A percentile compares a stretch with the other conserved stretches of the same genome.
Conservation (phyloP, 1,140 invertebrate genomes). For the Spodoptera litura region DNA sequence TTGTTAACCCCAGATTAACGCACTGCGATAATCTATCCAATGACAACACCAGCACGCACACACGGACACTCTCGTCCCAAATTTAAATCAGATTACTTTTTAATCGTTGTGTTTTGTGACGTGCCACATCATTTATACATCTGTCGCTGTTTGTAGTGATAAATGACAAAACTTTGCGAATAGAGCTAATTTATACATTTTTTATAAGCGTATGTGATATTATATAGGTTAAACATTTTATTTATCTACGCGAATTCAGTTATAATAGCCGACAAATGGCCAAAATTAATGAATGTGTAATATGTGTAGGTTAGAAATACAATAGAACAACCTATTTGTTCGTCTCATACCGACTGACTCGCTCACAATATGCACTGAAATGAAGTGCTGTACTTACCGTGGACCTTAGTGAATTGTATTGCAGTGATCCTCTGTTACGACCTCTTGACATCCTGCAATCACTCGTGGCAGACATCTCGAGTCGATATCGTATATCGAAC, state of each 20-base stretch:
- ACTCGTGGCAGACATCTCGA: constrained; percentile 69
- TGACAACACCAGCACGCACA: constrained; percentile 67
- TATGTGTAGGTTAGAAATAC: too few species aligned
- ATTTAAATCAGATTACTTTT: constrained; percentile 34
- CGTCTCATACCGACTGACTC: constrained; percentile 7
- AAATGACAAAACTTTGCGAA: too few species aligned
- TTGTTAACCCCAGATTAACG: constrained; percentile 64
- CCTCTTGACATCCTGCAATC: constrained; percentile 68
- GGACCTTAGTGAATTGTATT: constrained; percentile 52
- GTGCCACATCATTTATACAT: constrained; percentile 10
- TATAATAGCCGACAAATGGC: too few species aligned
- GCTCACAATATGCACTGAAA: constrained; percentile 46
- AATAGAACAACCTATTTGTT: background rate
- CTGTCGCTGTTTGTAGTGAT: background rate
- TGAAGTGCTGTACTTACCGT: constrained; percentile 47
- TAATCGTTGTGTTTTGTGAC: constrained; percentile 5
- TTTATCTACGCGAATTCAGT: too few species aligned
- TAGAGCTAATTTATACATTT: too few species aligned
- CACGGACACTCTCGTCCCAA: constrained; percentile 15
- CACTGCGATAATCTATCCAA: constrained; percentile 65
- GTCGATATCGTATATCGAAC: constrained; percentile 70
- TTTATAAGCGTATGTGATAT: too few species aligned
- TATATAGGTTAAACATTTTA: too few species aligned
- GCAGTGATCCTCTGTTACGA: constrained; percentile 56
- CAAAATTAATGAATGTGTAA: background rate